phyloP scores from a whole-genome alignment of 2,797 vertebrate genomes.

The Trachops cirrhosus region DNA sequence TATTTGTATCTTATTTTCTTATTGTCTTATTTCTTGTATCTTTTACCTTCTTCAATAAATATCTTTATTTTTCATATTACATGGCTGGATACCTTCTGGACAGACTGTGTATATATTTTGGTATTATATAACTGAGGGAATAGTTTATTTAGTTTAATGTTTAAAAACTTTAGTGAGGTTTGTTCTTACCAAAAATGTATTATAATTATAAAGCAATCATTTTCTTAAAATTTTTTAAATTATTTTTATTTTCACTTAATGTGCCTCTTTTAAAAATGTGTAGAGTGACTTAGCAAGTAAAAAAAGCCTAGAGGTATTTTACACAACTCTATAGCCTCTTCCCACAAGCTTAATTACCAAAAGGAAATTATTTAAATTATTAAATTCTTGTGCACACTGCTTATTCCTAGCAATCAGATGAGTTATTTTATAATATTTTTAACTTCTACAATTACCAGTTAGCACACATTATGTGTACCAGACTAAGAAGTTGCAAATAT shows the following conservation, averaged over 20 bases:
- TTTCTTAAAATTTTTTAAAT: background rate
- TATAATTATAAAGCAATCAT: conserved; percentile 25
- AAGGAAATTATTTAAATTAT: conserved; percentile 25
- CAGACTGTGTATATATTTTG: background rate
- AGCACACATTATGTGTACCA: background rate
- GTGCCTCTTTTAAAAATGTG: background rate
- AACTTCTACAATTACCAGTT: background rate
- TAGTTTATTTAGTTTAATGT: background rate
- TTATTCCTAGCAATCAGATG: background rate
- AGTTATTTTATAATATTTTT: background rate
- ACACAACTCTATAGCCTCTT: background rate
- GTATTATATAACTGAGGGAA: background rate
- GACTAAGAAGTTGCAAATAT: background rate
- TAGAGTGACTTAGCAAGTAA: background rate
- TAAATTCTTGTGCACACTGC: background rate
- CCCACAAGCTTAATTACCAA: background rate
- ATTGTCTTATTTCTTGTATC: too few species aligned
- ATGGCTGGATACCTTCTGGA: too few species aligned
- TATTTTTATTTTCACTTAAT: background rate
- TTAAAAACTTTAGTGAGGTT: conserved; percentile 26
- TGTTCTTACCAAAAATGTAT: background rate
- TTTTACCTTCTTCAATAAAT: too few species aligned
- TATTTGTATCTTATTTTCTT: too few species aligned
- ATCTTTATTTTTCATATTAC: too few species aligned
- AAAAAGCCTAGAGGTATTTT: background rate